Evolutionary conservation across 1,140 invertebrate genomes (phyloP).

Genomic region (Battus philenor): DNA sequence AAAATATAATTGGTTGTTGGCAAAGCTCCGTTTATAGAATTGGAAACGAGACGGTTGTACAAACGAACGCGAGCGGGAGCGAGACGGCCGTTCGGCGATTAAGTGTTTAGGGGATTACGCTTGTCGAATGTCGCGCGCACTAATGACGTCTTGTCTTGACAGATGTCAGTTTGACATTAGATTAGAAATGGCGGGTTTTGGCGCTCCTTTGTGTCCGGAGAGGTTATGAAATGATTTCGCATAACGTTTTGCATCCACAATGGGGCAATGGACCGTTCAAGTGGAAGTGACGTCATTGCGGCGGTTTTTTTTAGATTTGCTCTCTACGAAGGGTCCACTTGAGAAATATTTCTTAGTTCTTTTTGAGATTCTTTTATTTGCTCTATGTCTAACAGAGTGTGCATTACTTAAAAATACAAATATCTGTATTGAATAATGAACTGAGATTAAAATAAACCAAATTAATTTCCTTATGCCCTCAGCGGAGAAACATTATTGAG

Average conservation of each 20-base stretch:
- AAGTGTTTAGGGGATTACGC: conserved; percentile 28
- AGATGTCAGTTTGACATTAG: conserved; percentile 31
- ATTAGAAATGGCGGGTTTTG: conserved; percentile 8
- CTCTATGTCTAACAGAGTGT: too few relatives aligned
- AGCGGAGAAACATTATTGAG: too few relatives aligned
- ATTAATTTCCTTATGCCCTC: too few relatives aligned
- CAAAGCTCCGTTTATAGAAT: conserved; percentile 30
- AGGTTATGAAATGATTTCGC: conserved; percentile 3
- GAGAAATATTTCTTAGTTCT: too few relatives aligned
- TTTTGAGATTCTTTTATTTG: too few relatives aligned
- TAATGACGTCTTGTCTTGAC: conserved; percentile 48
- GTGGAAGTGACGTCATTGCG: too few relatives aligned
- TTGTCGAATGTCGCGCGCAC: conserved; percentile 31
- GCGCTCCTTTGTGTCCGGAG: background rate
- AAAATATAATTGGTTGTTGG: conserved; percentile 7
- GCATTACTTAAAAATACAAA: too few relatives aligned
- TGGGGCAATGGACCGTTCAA: conserved; percentile 2
- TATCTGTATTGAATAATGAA: too few relatives aligned
- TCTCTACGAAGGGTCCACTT: too few relatives aligned
- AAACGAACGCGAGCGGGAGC: conserved; percentile 11
- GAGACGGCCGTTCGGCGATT: conserved; percentile 21
- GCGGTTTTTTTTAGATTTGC: too few relatives aligned
- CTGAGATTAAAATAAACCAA: too few relatives aligned
- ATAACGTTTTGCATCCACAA: conserved; percentile 1
- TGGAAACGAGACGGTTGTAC: conserved; percentile 29